phyloP scores from a whole-genome alignment of 2,888 invertebrate species.

The Hypomecis punctinalis region DNA sequence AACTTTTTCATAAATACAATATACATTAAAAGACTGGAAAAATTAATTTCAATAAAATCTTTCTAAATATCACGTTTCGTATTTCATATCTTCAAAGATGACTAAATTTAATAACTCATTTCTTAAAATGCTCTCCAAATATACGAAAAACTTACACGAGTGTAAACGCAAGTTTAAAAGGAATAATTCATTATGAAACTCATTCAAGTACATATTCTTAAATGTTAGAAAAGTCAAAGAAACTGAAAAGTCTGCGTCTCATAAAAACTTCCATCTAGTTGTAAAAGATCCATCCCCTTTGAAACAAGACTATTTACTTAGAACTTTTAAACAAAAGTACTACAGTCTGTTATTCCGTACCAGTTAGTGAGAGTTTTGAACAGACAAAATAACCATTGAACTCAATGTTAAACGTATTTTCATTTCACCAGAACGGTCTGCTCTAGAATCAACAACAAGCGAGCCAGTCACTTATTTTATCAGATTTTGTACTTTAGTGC shows the following conservation, averaged over 20 bases:
- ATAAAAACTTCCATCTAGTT: constrained; percentile 16
- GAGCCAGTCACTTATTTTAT: neutral
- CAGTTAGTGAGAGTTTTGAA: constrained; percentile 42
- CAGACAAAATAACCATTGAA: constrained; percentile 50
- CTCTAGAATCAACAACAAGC: constrained; percentile 18
- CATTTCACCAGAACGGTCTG: constrained; percentile 21
- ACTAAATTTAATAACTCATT: constrained; percentile 4
- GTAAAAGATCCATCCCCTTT: constrained; percentile 23
- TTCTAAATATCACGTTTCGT: constrained; percentile 1
- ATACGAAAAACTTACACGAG: neutral
- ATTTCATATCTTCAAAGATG: constrained; percentile 4
- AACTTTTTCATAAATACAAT: neutral
- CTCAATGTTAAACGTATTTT: constrained; percentile 39
- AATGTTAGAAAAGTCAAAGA: constrained; percentile 23
- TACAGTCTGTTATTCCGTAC: constrained; percentile 46
- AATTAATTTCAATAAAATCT: neutral
- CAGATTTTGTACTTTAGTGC: neutral
- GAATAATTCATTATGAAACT: constrained; percentile 14
- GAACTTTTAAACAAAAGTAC: constrained; percentile 48
- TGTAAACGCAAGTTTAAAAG: neutral
- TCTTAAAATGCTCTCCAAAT: neutral
- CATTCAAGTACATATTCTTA: constrained; percentile 14
- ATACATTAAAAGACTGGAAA: neutral
- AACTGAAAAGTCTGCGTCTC: constrained; percentile 3
- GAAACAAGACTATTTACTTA: constrained; percentile 51